Evolutionary conservation across 35 echinoderm and acorn worm genomes (phyloP), one percentile per base, ranked within the genome.

Genomic region (Ophioderma brevispina): DNA sequence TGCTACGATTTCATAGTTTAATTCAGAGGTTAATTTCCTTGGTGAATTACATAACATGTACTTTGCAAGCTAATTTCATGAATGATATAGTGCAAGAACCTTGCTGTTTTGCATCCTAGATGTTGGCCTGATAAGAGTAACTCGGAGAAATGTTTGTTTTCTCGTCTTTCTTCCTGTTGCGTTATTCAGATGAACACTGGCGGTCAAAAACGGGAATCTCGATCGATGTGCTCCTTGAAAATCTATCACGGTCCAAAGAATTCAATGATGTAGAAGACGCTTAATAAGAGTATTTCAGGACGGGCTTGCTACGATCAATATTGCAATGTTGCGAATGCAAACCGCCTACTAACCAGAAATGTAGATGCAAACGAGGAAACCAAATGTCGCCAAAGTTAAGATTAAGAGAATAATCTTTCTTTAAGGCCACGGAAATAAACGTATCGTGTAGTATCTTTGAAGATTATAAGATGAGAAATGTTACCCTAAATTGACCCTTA

Each of bases 201-300:
- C 59, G 59, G 59, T 70, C 59, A 70, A 70, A 70, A 70, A 70
- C 59, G 28, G 28, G 59, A 70, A 70, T 70, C 59, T 70, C 17
- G 28, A 70, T 70, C 59, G 28, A 70, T 70, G 59, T 70, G 10
- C 28, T 70, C 15, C 59, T 70, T 70, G 59, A 70, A 70, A 70
- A 70, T 70, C 59, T 70, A 70, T 70, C 59, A 70, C 59, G 59
- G 59, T 6, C 59, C 59, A 25, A 13, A 25, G 59, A 70, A 70
- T 70, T 4, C 59, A 4, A 70, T 30, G 6, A 70, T 70, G 59
- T 70, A 70, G 17, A 70, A 70, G 28, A 18, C 5, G 59, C 59
- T 25, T 13, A 70, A 70, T 70, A 70, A 70, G 59, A 70, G 59
- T 70, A 46, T 46, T 70, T 70, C 59, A 2, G 59, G 59, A 30